Conservation (phyloP, 2,888 invertebrate genomes). For the Lasioglossum leucozonium region DNA sequence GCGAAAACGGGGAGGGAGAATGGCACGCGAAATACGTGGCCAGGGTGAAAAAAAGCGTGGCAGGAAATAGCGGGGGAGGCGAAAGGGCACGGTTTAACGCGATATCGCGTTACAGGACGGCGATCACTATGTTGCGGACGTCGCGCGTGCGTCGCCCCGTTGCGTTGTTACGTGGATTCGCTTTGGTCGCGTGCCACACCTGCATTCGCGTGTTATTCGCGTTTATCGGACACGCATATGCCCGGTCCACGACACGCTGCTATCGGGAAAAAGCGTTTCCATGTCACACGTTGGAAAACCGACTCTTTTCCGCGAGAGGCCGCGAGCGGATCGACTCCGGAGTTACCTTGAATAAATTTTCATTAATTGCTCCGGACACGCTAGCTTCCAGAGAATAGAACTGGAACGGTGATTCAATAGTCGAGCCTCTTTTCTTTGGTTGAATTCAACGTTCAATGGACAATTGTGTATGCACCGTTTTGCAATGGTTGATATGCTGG, state of each 20-base stretch:
- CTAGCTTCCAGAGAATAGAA: not conserved
- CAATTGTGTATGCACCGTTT: not conserved
- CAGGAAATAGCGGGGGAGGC: slow-evolving; percentile 43
- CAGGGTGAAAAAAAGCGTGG: slow-evolving; percentile 3
- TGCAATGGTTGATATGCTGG: not conserved
- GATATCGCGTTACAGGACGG: slow-evolving; percentile 58
- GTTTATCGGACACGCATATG: slow-evolving; percentile 32
- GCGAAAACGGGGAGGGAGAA: not conserved
- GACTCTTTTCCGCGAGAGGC: not conserved
- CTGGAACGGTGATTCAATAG: not conserved
- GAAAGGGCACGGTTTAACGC: slow-evolving; percentile 56
- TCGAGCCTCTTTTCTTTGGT: not conserved
- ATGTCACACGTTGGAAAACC: slow-evolving; percentile 15
- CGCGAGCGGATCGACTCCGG: not conserved
- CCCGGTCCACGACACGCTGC: not conserved
- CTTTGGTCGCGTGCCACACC: slow-evolving; percentile 60
- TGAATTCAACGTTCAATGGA: not conserved
- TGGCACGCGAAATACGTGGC: slow-evolving; percentile 32
- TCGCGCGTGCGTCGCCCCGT: slow-evolving; percentile 13
- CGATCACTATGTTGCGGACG: slow-evolving; percentile 53
- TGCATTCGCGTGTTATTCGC: slow-evolving; percentile 49
- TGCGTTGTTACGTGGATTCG: slow-evolving; percentile 46
- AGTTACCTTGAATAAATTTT: slow-evolving; percentile 9
- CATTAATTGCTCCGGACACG: not conserved
- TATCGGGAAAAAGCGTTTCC: not conserved